phyloP scores from a whole-genome alignment of 2,888 invertebrate genomes.

The Coecobrya sp. region DNA sequence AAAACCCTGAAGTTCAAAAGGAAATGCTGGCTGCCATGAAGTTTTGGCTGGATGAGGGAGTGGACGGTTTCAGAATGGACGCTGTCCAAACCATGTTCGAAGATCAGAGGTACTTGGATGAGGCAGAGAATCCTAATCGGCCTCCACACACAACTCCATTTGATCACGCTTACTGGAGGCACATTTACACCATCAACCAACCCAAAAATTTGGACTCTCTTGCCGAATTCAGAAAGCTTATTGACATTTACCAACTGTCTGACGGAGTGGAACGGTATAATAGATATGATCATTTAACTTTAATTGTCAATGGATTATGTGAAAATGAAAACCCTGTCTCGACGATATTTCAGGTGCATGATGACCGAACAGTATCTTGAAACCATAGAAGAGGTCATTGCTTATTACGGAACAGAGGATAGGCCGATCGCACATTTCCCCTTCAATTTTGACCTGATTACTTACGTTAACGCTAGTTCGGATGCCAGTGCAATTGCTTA shows the following conservation, averaged over 20 bases:
- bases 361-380: constrained; percentile 86
- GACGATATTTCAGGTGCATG: constrained; percentile 75
- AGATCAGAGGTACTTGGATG: constrained; percentile 87
- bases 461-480: constrained; percentile 87
- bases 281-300: too few species aligned
- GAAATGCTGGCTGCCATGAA: constrained; percentile 91
- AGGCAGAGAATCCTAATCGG: constrained; percentile 87
- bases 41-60: constrained; percentile 93
- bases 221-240: constrained; percentile 90
- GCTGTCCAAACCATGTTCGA: constrained; percentile 90
- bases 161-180: constrained; percentile 91
- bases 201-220: constrained; percentile 90
- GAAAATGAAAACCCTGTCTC: neutral
- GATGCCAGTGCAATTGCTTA: constrained; percentile 90
- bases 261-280: constrained; percentile 87
- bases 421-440: constrained; percentile 87
- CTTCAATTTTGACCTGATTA: constrained; percentile 87
- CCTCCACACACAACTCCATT: constrained; percentile 86
- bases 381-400: constrained; percentile 83
- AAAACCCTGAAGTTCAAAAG: constrained; percentile 90
- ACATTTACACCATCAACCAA: constrained; percentile 91
- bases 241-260: constrained; percentile 89
- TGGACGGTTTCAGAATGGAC: constrained; percentile 94
- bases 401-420: constrained; percentile 87
- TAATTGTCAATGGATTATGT: neutral